Base-by-base conservation (phyloP, 2,888 invertebrate genomes). In the Melolontha melolontha region DNA sequence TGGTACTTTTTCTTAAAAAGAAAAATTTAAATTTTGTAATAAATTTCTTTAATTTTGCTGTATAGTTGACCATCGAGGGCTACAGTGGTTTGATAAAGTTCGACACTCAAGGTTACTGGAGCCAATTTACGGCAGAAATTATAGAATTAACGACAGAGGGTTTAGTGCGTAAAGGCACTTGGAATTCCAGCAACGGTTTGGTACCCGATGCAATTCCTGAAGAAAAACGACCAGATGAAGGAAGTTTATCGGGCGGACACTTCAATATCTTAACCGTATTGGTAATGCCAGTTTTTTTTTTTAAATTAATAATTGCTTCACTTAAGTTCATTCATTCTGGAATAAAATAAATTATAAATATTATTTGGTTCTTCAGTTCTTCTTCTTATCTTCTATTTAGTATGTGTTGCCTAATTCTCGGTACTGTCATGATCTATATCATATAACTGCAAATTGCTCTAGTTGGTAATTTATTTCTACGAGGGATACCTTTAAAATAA, bases 81-180 rank as follows among this genome's bases (percentile, higher is more conserved):
- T 80, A 95, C 67, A 91, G 93, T 0, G 95, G 95, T 8, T 80
- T 87, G 22, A 88, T 96, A 44, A 89, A 88, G 79, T 94, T 96
- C 78, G 92, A 95, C 79, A 86, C 88, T 68, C 88, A 91, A 77
- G 96, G 96, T 4, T 87, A 91, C 72, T 86, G 93, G 65, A 89
- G 87, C 7, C 89, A 91, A 76, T 90, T 93, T 74, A 84, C 86
- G 73, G 79, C 93, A 68, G 92, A 93, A 65, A 83, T 93, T 52
- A 78, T 92, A 10, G 90, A 91, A 83, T 79, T 93, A 49, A 86
- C 86, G 66, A 82, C 86, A 8, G 85, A 87, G 71, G 92, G 92
- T 0, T 82, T 92, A 71, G 86, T 86, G 73, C 90, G 89, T 83
- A 81, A 92, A 50, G 93, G 91, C 12, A 73, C 72, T 27, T 93